These are phyloP conservation scores for Galbula dea DNA, from an alignment of 2,113 vertebrate genomes.

Conservation along the genomic window DNA sequence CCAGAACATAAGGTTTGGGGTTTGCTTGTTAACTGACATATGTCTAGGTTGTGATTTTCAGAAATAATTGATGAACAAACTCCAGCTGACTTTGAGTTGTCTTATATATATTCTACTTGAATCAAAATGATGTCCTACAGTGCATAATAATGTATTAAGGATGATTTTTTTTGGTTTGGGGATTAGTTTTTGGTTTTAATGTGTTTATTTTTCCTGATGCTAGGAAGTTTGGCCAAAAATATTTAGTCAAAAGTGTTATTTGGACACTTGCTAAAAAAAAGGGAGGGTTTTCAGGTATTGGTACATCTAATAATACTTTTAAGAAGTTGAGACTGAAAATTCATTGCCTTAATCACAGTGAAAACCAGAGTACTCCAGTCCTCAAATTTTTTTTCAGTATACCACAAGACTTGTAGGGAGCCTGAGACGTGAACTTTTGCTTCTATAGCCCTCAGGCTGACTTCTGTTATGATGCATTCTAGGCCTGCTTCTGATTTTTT, in stretches of 20 bases:
- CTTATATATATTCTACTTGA: not conserved
- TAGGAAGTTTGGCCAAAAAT: not conserved
- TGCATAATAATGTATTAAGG: not conserved
- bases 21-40: not conserved
- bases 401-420: not conserved
- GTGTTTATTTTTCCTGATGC: not conserved
- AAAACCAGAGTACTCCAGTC: not conserved
- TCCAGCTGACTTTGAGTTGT: not conserved
- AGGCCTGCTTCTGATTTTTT: not conserved
- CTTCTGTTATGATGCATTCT: not conserved
- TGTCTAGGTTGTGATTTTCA: not conserved
- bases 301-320: not conserved
- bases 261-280: not conserved
- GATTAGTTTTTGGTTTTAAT: not conserved
- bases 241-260: not conserved
- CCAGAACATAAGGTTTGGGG: not conserved
- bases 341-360: not conserved
- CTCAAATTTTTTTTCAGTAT: not conserved
- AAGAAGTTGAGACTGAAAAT: not conserved
- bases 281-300: not conserved
- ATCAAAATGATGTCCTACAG: not conserved
- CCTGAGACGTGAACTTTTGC: not conserved
- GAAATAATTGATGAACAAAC: not conserved
- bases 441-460: not conserved
- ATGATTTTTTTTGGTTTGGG: not conserved